Conservation (phyloP, 2,888 invertebrate genomes). For the Sarcophaga rosellei region DNA sequence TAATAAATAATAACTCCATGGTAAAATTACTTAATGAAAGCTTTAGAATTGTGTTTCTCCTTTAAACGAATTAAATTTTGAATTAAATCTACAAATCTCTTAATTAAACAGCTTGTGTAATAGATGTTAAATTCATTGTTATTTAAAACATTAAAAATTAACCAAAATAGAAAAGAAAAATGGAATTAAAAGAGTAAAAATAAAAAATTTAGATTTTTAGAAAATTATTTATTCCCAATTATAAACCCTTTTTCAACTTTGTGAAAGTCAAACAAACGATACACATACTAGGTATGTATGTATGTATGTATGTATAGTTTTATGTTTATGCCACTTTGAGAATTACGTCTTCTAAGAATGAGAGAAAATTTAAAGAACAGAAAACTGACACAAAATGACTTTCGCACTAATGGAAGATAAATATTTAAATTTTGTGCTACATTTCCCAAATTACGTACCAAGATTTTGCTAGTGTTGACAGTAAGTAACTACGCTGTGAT, state of each 20-base stretch:
- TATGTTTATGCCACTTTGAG: no score
- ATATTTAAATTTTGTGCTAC: conserved; percentile 49
- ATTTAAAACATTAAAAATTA: no score
- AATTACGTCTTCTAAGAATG: neutral
- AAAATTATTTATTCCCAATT: neutral
- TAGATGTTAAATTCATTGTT: no score
- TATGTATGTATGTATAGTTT: no score
- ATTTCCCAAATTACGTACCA: conserved; percentile 14
- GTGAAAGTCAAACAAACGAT: neutral
- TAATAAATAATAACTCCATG: no score
- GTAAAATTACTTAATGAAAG: no score
- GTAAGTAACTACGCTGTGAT: conserved; percentile 49
- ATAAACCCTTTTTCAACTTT: neutral
- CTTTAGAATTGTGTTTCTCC: no score
- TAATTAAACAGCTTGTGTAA: no score
- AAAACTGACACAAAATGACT: conserved; percentile 39
- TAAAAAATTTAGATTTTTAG: neutral
- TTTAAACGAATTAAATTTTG: no score
- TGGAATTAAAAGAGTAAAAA: neutral
- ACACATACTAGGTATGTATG: neutral
- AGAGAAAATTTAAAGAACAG: neutral
- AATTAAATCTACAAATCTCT: no score
- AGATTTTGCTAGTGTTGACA: conserved; percentile 48
- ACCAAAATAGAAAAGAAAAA: neutral
- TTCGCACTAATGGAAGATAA: conserved; percentile 46